Conservation (phyloP, 1,140 invertebrate genomes). For the Coelopa frigida region DNA sequence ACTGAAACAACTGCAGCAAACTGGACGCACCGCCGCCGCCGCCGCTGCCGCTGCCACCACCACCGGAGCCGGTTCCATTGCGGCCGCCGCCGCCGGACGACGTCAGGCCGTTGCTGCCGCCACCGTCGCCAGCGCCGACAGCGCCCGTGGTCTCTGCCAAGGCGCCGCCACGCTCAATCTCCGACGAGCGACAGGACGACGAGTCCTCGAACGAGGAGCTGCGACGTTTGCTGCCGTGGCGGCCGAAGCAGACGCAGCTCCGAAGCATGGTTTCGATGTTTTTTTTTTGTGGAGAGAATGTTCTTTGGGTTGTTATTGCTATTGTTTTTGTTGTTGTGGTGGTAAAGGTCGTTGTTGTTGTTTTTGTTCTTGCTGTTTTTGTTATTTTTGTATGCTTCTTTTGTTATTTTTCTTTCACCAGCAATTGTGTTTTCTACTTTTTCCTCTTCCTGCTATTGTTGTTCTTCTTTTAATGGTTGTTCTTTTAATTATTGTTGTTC, state of each 20-base stretch:
- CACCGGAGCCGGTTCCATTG: constrained; percentile 15
- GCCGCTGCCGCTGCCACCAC: constrained; percentile 5
- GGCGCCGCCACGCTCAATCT: constrained; percentile 47
- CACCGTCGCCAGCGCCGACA: constrained; percentile 14
- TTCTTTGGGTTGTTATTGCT: background rate
- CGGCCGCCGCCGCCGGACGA: constrained; percentile 19
- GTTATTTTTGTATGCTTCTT: too few species aligned
- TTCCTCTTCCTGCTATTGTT: too few species aligned
- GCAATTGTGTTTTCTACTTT: too few species aligned
- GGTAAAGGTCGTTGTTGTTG: background rate
- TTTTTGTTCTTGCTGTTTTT: background rate
- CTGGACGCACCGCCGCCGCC: constrained; percentile 30
- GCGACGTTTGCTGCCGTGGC: constrained; percentile 35
- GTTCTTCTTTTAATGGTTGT: too few species aligned
- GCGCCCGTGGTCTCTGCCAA: constrained; percentile 26
- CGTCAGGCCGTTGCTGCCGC: constrained; percentile 8
- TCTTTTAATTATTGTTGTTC: too few species aligned
- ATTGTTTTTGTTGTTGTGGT: background rate
- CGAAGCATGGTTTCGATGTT: constrained; percentile 40
- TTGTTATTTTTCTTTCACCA: too few species aligned
- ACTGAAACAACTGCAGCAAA: constrained; percentile 46
- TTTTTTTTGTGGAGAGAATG: too few species aligned
- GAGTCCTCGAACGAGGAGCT: constrained; percentile 48
- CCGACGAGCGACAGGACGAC: constrained; percentile 53
- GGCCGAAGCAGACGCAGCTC: constrained; percentile 38